Percentiles rank a stretch among this genome's conserved stretches.
Evolutionary conservation across 1,140 invertebrate genomes (phyloP).

Genomic region (Harpegnathos saltator): DNA sequence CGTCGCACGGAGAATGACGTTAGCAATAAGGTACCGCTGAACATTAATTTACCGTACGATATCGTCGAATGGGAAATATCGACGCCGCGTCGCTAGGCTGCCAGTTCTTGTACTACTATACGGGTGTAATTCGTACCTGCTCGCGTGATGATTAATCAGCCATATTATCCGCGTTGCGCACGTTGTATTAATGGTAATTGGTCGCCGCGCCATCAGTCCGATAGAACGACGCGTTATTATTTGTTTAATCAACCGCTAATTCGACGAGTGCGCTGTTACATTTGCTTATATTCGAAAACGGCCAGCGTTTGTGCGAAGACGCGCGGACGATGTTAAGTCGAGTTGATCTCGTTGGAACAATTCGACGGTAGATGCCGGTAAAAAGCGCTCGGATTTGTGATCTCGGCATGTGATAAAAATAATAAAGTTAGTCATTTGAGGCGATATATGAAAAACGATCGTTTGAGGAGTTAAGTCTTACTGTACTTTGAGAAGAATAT

Average conservation of each 20-base stretch:
- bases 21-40: conserved; percentile 50
- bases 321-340: neutral
- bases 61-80: conserved; percentile 54
- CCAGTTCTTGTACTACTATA: conserved; percentile 48
- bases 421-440: too few species aligned
- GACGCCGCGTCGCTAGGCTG: conserved; percentile 27
- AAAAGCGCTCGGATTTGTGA: too few species aligned
- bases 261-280: neutral
- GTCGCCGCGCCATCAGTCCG: neutral
- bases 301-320: neutral
- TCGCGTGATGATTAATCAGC: conserved; percentile 48
- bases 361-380: too few species aligned
- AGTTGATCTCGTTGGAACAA: too few species aligned
- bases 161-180: conserved; percentile 40
- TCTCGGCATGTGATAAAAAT: too few species aligned
- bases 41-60: conserved; percentile 54
- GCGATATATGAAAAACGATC: too few species aligned
- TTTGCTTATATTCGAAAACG: neutral
- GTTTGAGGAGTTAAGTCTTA: too few species aligned
- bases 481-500: too few species aligned
- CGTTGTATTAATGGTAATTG: conserved; percentile 57
- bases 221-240: conserved; percentile 27
- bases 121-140: conserved; percentile 38
- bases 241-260: conserved; percentile 38
- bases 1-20: conserved; percentile 47